Base-by-base conservation (phyloP, 2,888 invertebrate species). In the Quadroppia sp. region DNA sequence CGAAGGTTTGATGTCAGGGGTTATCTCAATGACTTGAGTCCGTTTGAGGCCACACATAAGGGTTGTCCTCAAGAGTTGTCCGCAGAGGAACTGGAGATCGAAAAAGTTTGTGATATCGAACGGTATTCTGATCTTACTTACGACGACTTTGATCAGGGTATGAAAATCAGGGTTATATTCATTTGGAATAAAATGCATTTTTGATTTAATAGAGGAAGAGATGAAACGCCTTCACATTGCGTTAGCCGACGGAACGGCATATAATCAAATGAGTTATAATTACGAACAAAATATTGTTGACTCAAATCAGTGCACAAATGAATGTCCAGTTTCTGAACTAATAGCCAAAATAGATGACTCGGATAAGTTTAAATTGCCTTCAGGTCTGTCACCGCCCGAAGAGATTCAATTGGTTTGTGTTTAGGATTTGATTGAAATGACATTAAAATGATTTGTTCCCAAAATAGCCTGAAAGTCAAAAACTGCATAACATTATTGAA, bases 101-200 rank as follows among this genome's bases (percentile, higher is more conserved):
- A 99, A 83, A 89, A 90, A 80, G 85, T 93, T 73, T 96, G 96
- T 83, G 96, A 99, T 82, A 92, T 94, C 82, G 98, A 99, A 85
- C 86, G 98, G 67, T 99, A 95, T 84, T 86, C 90, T 76, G 94
- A 92, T 25, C 86, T 98, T 69, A 89, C 90, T 81, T 89, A 89
- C 75, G 92, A 94, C 83, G 90, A 94, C 80, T 91, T 94, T 28
- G 28, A 23, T 20, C 56, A 72, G 9, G 71, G 64, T 70, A 50
- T 40, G n/a, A 40, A 20, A 1, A n/a, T 36, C 11, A 0, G 20
- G 9, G 23, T 4, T 48, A 53, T 69, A 17, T 7, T 15, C 45
- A 6, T 69, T 45, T 23, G 7, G 20, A 45, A 20, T 15, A 15
- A 48, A n/a, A n/a, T 28, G 2, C n/a, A 30, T 45, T 50, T 67